Conservation (phyloP, 2,113 vertebrate species). For the Rhinichthys klamathensis region DNA sequence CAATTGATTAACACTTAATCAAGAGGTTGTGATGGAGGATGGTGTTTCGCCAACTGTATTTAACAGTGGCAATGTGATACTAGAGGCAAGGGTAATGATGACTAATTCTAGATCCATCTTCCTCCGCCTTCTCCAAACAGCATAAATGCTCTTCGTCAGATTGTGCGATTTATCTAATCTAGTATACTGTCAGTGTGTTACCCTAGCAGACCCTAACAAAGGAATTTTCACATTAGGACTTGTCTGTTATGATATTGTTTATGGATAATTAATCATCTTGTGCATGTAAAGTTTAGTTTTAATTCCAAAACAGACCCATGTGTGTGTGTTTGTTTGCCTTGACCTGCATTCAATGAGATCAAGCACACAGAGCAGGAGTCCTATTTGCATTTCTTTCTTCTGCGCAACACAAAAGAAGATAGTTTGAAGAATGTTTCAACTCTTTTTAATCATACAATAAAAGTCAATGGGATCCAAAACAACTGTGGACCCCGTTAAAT, state of each 20-base stretch:
- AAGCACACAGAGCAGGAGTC: neutral
- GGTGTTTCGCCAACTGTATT: slow-evolving; percentile 22
- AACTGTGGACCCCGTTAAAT: neutral
- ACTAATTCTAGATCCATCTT: slow-evolving; percentile 18
- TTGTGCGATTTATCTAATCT: neutral
- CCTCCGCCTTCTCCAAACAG: neutral
- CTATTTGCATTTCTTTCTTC: neutral
- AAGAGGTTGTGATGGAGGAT: neutral
- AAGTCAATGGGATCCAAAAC: neutral
- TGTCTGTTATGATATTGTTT: neutral
- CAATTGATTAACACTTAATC: slow-evolving; percentile 41
- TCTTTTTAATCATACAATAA: neutral
- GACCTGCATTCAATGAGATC: neutral
- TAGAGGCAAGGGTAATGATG: slow-evolving; percentile 12
- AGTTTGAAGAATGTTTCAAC: neutral
- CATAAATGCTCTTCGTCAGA: neutral
- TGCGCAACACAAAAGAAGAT: neutral
- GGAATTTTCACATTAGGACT: slow-evolving; percentile 8
- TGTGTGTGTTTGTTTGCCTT: neutral
- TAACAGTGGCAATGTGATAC: slow-evolving; percentile 21
- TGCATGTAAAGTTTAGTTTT: neutral
- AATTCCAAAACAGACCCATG: neutral
- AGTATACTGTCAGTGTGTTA: neutral
- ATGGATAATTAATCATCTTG: neutral
- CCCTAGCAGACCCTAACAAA: neutral